Evolutionary conservation across 1,140 invertebrate species (phyloP).

Genomic region (Lepidurus couesii): DNA sequence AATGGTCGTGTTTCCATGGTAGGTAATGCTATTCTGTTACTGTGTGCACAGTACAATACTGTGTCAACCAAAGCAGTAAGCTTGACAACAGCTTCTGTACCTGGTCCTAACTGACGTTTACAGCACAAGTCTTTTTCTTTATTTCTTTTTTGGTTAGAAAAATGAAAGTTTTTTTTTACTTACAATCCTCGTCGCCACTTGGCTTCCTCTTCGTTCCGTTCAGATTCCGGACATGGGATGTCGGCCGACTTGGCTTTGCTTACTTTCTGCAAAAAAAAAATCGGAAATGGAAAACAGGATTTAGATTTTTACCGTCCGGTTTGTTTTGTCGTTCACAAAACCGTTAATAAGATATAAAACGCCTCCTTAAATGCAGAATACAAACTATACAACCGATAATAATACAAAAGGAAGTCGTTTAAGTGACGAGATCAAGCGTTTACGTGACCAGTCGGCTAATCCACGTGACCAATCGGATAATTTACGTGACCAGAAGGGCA

Average conservation of each 20-base stretch:
- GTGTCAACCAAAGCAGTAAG: neutral
- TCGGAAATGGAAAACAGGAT: neutral
- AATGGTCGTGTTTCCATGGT: neutral
- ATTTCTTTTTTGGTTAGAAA: neutral
- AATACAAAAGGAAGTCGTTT: no score
- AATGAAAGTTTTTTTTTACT: neutral
- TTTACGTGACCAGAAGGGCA: neutral
- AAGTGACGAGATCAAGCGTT: no score
- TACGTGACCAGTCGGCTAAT: no score
- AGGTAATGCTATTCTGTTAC: neutral
- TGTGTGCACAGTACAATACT: no score
- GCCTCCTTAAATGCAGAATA: no score
- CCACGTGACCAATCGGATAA: neutral
- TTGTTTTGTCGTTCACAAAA: neutral
- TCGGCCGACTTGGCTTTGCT: constrained; percentile 29
- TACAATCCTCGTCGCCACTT: constrained; percentile 4
- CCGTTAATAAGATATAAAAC: neutral
- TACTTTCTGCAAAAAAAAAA: constrained; percentile 13
- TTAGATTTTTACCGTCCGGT: neutral
- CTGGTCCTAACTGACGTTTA: neutral
- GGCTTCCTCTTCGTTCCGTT: neutral
- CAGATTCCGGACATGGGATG: constrained; percentile 9
- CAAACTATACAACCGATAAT: no score
- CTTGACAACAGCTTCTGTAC: neutral
- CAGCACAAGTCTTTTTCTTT: no score